Conservation (phyloP, 92 coral and sea anemone genomes). For the Metridium senile region DNA sequence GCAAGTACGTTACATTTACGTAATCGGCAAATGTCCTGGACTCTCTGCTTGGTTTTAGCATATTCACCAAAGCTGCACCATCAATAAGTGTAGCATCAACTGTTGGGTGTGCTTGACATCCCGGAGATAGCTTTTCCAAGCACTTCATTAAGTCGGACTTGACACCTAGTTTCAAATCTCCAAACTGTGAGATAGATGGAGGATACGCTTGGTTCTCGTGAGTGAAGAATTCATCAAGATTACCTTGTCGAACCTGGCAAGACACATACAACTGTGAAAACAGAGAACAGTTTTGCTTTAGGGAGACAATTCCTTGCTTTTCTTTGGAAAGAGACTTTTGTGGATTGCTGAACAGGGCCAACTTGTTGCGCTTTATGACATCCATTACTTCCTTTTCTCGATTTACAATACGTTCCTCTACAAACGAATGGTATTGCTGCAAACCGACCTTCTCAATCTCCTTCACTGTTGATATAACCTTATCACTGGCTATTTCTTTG, state of each 20-base stretch:
- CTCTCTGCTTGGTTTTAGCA: constrained; percentile 14
- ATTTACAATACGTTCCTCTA: constrained; percentile 9
- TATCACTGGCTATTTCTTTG: constrained; percentile 7
- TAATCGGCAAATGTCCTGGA: constrained; percentile 16
- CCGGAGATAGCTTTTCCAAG: background rate
- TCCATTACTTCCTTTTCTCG: background rate
- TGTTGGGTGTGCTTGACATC: background rate
- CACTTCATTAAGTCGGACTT: background rate
- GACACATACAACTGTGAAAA: background rate
- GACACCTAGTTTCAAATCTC: background rate
- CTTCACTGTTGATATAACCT: constrained; percentile 4
- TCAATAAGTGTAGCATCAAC: background rate
- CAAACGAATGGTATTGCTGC: constrained; percentile 11
- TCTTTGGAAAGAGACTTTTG: background rate
- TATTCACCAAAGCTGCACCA: constrained; percentile 25
- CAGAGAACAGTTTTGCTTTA: background rate
- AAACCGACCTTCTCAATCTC: background rate
- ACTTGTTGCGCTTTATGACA: background rate
- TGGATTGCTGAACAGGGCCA: background rate
- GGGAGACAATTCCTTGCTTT: background rate
- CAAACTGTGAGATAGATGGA: background rate
- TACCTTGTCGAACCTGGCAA: background rate
- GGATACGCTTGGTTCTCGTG: background rate
- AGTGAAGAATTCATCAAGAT: background rate
- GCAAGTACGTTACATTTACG: background rate